Conservation (phyloP, 2,113 vertebrate species). For the Saguinus imperator region DNA sequence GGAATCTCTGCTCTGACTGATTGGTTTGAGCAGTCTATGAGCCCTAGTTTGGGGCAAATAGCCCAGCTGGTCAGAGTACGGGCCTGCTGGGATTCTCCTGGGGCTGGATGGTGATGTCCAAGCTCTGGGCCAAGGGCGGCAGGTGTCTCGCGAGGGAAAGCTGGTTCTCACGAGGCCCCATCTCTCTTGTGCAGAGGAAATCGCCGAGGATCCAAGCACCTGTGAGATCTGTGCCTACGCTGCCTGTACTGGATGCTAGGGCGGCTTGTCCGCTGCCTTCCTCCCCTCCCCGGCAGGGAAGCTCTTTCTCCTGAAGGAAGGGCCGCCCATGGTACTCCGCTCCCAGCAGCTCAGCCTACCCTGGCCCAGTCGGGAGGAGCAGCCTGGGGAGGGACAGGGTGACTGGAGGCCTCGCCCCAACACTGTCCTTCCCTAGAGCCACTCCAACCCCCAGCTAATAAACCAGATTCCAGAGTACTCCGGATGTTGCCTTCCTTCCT, state of each 20-base stretch:
- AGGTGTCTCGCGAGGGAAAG: neutral
- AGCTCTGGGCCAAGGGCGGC: neutral
- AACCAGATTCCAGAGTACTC: slow-evolving; percentile 44
- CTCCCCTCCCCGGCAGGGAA: neutral
- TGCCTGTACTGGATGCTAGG: slow-evolving; percentile 86
- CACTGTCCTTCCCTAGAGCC: neutral
- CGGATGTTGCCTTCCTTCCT: neutral
- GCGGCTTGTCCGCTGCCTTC: neutral
- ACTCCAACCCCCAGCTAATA: slow-evolving; percentile 47
- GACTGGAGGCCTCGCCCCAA: neutral
- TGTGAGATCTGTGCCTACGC: slow-evolving; percentile 89
- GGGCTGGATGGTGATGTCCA: neutral
- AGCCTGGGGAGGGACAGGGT: neutral
- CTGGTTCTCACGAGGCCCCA: neutral
- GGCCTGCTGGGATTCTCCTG: neutral
- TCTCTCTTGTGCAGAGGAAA: slow-evolving; percentile 77
- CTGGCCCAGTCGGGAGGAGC: neutral
- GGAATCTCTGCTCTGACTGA: neutral
- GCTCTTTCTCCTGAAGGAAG: neutral
- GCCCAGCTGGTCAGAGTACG: neutral
- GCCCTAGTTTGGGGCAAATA: neutral
- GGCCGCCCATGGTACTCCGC: fast-evolving
- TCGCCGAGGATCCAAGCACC: slow-evolving; percentile 69
- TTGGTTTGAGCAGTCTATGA: neutral
- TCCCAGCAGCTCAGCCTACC: neutral